A percentile compares a stretch with the other conserved stretches of the same genome.
Conservation (phyloP, 2,888 invertebrate genomes). For the Lagria hirta region DNA sequence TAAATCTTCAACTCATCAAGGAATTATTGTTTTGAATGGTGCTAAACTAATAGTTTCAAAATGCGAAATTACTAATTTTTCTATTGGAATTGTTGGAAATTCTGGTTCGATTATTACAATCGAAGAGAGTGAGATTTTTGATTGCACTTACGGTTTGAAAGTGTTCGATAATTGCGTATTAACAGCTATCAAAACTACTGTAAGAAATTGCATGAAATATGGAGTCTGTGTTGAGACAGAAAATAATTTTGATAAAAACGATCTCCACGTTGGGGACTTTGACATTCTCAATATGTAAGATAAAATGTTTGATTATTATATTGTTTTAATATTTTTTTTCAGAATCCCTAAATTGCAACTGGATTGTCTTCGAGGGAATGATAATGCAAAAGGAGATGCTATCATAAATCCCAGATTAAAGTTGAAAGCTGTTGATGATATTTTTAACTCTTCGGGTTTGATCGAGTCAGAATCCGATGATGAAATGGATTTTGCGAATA, state of each 20-base stretch:
- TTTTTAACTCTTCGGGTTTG: constrained; percentile 45
- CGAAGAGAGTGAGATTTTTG: constrained; percentile 45
- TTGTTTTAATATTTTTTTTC: constrained; percentile 27
- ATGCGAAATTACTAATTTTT: constrained; percentile 57
- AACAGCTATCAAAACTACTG: constrained; percentile 46
- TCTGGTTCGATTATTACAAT: constrained; percentile 49
- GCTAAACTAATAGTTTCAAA: constrained; percentile 53
- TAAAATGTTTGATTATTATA: constrained; percentile 10
- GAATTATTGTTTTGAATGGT: constrained; percentile 57
- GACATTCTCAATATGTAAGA: constrained; percentile 46
- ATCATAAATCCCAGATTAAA: constrained; percentile 42
- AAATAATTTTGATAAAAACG: constrained; percentile 35
- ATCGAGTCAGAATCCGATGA: constrained; percentile 43
- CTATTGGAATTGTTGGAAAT: constrained; percentile 57
- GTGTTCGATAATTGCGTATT: constrained; percentile 54
- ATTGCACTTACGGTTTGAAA: constrained; percentile 49
- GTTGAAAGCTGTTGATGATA: constrained; percentile 44
- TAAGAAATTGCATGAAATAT: constrained; percentile 55
- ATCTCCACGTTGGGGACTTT: constrained; percentile 40
- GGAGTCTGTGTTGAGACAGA: constrained; percentile 58
- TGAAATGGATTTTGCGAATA: constrained; percentile 34
- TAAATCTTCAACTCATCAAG: constrained; percentile 58
- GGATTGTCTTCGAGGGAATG: constrained; percentile 38
- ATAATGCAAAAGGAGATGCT: constrained; percentile 47
- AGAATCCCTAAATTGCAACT: constrained; percentile 45